Conservation (phyloP, 2,888 invertebrate species). For the Stenodema calcarata region DNA sequence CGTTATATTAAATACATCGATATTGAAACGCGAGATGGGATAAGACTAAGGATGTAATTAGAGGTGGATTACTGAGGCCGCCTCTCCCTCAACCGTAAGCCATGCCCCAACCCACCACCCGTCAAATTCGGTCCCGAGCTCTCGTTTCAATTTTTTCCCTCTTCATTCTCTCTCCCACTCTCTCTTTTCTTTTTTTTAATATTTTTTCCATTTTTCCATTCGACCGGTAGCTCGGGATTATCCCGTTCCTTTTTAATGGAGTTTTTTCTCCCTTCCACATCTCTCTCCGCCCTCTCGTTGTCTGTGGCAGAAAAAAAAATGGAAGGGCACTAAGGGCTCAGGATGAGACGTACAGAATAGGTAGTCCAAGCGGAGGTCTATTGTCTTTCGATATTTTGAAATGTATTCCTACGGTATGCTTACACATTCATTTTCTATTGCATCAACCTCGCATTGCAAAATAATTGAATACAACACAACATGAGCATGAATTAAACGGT, state of each 20-base stretch:
- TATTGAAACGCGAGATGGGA: conserved; percentile 23
- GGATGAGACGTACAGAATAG: not conserved
- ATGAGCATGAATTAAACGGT: too few species aligned
- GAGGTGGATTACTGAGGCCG: not conserved
- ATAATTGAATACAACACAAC: too few species aligned
- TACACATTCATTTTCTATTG: not conserved
- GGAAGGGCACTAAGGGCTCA: not conserved
- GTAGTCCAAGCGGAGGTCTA: not conserved
- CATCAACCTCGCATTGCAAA: too few species aligned
- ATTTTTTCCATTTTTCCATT: conserved; percentile 19
- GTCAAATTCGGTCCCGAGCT: not conserved
- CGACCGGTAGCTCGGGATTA: conserved; percentile 12
- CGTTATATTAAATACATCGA: not conserved
- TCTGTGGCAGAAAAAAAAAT: not conserved
- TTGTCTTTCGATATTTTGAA: not conserved
- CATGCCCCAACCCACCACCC: not conserved
- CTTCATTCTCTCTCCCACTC: not conserved
- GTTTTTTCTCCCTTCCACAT: not conserved
- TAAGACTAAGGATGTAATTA: conserved; percentile 10
- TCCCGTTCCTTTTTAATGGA: conserved; percentile 10
- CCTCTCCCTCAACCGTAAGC: not conserved
- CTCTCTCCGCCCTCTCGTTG: not conserved
- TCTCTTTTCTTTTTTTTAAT: not conserved
- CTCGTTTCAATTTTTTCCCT: conserved; percentile 1
- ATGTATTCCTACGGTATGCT: not conserved